Evolutionary conservation across 2,888 invertebrate species (phyloP).

Genomic region (Pseudococcus jackbeardsleyi): DNA sequence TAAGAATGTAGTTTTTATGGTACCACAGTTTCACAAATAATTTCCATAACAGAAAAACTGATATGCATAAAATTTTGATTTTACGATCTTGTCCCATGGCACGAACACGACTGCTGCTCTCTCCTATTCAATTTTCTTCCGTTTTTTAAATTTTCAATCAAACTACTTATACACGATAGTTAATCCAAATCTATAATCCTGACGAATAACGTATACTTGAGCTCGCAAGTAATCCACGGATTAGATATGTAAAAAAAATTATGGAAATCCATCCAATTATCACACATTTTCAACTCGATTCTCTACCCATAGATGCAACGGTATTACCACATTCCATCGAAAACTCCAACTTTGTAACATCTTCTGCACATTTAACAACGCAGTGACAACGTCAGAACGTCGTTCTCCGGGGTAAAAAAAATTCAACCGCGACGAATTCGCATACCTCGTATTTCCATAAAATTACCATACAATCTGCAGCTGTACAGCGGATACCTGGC

Average conservation of each 20-base stretch:
- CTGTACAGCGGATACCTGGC: background rate
- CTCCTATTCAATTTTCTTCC: too few species aligned
- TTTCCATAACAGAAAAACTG: too few species aligned
- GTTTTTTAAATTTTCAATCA: too few species aligned
- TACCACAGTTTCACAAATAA: too few species aligned
- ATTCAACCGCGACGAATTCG: background rate
- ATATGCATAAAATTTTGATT: too few species aligned
- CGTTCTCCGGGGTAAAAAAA: background rate
- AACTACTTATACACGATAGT: too few species aligned
- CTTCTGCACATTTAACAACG: background rate
- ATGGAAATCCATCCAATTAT: background rate
- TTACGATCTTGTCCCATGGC: too few species aligned
- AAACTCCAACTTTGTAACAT: background rate
- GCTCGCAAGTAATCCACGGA: too few species aligned
- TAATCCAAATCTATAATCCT: too few species aligned
- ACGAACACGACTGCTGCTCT: too few species aligned
- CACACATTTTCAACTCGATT: background rate
- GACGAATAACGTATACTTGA: too few species aligned
- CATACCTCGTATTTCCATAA: background rate
- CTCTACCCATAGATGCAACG: background rate
- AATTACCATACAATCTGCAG: background rate
- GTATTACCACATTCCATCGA: conserved; percentile 10
- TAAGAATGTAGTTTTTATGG: too few species aligned
- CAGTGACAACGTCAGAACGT: background rate
- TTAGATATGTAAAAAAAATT: background rate